Percentiles rank a stretch among this genome's conserved stretches.
Conservation (phyloP, 2,888 invertebrate species). For the Labia minor region DNA sequence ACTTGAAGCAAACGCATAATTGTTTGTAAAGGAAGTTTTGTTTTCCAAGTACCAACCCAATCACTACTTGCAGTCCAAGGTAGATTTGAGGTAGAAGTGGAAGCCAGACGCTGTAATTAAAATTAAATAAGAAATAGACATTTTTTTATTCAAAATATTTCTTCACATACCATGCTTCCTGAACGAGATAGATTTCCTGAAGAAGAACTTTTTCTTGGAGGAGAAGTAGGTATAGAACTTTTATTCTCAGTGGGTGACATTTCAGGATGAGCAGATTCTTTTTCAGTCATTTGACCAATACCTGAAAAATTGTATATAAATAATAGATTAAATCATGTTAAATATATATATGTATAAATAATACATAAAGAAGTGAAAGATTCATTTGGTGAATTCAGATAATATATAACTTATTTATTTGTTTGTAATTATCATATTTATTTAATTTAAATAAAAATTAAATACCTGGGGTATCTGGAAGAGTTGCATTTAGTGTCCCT, state of each 20-base stretch:
- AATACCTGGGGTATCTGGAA: slow-evolving; percentile 87
- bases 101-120: slow-evolving; percentile 23
- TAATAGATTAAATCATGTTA: too few relatives aligned
- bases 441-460: too few relatives aligned
- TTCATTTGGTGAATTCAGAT: too few relatives aligned
- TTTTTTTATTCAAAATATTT: neutral
- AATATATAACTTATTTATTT: too few relatives aligned
- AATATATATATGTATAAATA: too few relatives aligned
- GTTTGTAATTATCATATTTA: too few relatives aligned
- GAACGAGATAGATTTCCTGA: slow-evolving; percentile 19
- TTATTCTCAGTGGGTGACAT: slow-evolving; percentile 23
- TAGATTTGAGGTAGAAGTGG: slow-evolving; percentile 28
- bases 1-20: slow-evolving; percentile 98
- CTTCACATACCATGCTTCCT: slow-evolving; percentile 22
- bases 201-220: slow-evolving; percentile 25
- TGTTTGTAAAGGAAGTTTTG: slow-evolving; percentile 93
- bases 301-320: slow-evolving; percentile 37
- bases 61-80: slow-evolving; percentile 87
- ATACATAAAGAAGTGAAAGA: too few relatives aligned
- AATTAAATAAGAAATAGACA: neutral
- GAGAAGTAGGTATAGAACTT: slow-evolving; percentile 25
- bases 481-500: slow-evolving; percentile 78
- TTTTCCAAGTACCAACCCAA: slow-evolving; percentile 95
- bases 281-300: slow-evolving; percentile 87
- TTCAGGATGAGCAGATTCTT: slow-evolving; percentile 75